Percentiles rank a stretch among this genome's conserved stretches.
Evolutionary conservation across 2,113 vertebrate genomes (phyloP).

Genomic region (Cepphus grylle): DNA sequence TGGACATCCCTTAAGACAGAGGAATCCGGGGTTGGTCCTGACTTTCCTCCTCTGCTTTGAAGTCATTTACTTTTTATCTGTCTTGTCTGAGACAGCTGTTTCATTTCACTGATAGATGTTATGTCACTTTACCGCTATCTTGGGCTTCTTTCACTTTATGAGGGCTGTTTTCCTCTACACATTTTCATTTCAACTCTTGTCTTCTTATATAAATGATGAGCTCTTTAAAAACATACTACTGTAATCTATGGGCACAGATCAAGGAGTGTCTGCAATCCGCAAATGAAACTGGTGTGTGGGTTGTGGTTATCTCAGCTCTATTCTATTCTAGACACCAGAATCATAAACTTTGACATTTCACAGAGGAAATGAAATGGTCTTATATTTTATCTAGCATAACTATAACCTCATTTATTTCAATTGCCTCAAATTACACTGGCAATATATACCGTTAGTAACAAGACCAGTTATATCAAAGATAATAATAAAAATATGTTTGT

Average conservation of each 20-base stretch:
- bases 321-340: conserved; percentile 31
- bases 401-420: conserved; percentile 50
- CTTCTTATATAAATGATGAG: conserved; percentile 68
- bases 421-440: conserved; percentile 33
- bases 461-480: conserved; percentile 29
- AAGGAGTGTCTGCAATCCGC: conserved; percentile 1
- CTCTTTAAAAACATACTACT: conserved; percentile 56
- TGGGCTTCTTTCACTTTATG: conserved; percentile 79
- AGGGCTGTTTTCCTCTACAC: conserved; percentile 70
- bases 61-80: conserved; percentile 79
- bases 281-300: conserved; percentile 18
- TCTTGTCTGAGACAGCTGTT: conserved; percentile 77
- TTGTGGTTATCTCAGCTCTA: conserved; percentile 53
- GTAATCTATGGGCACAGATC: conserved; percentile 49
- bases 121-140: conserved; percentile 77
- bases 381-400: conserved; percentile 39
- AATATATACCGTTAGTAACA: conserved; percentile 35
- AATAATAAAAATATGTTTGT: conserved; percentile 52
- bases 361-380: conserved; percentile 34
- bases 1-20: neutral
- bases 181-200: conserved; percentile 69
- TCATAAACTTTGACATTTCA: conserved; percentile 51
- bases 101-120: conserved; percentile 88
- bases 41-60: conserved; percentile 71
- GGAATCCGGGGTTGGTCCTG: neutral